These are phyloP conservation scores for Elymnias hypermnestra DNA, from an alignment of 1,140 invertebrate species.

Conservation along the genomic window DNA sequence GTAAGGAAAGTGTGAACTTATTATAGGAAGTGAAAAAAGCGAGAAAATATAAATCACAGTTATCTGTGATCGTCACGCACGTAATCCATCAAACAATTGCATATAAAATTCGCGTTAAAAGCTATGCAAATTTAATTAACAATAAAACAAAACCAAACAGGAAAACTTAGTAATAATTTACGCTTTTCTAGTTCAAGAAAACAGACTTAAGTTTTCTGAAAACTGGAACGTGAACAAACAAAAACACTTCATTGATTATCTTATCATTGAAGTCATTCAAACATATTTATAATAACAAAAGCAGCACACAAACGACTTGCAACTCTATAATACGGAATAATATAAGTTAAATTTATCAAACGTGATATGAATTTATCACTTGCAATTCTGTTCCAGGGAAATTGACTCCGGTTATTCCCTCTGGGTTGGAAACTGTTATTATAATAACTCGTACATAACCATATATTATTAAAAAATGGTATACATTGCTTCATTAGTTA, in stretches of 20 bases:
- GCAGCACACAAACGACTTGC: conserved; percentile 21
- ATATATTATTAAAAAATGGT: conserved; percentile 1
- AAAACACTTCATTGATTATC: conserved; percentile 32
- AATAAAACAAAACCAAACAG: not conserved
- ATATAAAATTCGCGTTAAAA: not conserved
- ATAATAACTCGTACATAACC: not conserved
- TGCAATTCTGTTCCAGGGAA: conserved; percentile 47
- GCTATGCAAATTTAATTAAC: not conserved
- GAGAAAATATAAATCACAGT: too few relatives aligned
- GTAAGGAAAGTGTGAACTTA: too few relatives aligned
- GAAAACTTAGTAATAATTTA: conserved; percentile 1
- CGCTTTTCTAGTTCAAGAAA: conserved; percentile 1
- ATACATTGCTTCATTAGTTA: not conserved
- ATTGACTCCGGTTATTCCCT: conserved; percentile 59
- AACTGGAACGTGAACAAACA: conserved; percentile 24
- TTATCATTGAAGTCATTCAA: conserved; percentile 31
- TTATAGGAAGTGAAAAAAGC: too few relatives aligned
- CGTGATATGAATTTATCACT: conserved; percentile 38
- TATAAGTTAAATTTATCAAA: conserved; percentile 37
- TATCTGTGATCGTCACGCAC: not conserved
- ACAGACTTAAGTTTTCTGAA: conserved; percentile 9
- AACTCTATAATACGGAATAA: conserved; percentile 27
- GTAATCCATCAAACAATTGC: not conserved
- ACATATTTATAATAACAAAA: conserved; percentile 24
- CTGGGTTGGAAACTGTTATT: conserved; percentile 29